Conservation (phyloP, 2,888 invertebrate genomes). For the Apodemia zela region DNA sequence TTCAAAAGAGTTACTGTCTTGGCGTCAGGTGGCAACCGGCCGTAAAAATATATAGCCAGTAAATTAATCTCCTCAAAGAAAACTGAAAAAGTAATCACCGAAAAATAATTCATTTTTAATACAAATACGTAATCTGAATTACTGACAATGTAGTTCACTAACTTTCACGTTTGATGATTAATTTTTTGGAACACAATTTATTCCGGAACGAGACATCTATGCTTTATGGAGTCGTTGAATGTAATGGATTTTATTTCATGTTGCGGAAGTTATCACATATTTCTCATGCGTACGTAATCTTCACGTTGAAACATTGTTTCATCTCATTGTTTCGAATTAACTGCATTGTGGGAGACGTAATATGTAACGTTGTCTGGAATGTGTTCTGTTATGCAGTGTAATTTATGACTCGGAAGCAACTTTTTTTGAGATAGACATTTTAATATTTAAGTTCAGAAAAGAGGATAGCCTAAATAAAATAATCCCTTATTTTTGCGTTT, state of each 20-base stretch:
- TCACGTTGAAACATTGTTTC: conserved; percentile 14
- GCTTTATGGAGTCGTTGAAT: conserved; percentile 34
- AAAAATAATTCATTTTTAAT: no score
- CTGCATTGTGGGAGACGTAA: neutral
- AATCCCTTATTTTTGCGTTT: no score
- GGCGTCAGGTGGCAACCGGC: no score
- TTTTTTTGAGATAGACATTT: neutral
- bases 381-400: neutral
- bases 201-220: neutral
- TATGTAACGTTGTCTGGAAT: neutral
- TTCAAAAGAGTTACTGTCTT: no score
- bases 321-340: conserved; percentile 1
- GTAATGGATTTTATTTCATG: conserved; percentile 75
- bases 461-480: no score
- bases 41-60: no score
- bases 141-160: no score
- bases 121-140: no score
- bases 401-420: neutral
- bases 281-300: conserved; percentile 38
- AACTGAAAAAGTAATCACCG: no score
- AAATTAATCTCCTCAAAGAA: no score
- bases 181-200: neutral
- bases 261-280: conserved; percentile 64
- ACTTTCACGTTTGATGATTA: neutral
- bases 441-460: no score